Evolutionary conservation across 2,113 vertebrate species (phyloP).

Genomic region (Campylomormyrus numenius): DNA sequence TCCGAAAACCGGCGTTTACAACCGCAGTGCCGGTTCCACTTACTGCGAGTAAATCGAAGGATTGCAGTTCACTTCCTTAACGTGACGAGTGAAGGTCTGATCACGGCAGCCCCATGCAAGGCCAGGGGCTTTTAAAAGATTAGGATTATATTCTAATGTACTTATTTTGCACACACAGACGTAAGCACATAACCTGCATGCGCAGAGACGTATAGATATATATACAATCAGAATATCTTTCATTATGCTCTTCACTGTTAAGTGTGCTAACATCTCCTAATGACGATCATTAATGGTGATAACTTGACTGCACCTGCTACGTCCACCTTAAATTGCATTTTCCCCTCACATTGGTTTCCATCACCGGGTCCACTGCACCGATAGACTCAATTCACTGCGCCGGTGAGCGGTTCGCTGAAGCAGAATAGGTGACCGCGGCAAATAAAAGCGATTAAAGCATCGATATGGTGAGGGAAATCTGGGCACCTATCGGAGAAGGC

Average conservation of each 20-base stretch:
- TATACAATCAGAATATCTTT: not conserved
- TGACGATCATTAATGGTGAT: not conserved
- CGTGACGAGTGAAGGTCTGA: not conserved
- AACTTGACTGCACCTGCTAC: conserved; percentile 18
- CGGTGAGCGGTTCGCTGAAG: not conserved
- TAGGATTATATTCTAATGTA: not conserved
- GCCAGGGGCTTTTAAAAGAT: not conserved
- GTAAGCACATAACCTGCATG: not conserved
- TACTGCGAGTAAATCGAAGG: not conserved
- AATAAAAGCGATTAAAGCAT: not conserved
- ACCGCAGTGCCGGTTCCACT: not conserved
- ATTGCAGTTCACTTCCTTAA: not conserved
- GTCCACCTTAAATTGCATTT: not conserved
- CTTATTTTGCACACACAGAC: not conserved
- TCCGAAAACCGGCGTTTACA: not conserved
- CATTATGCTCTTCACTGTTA: not conserved
- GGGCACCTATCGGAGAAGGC: not conserved
- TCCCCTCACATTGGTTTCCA: not conserved
- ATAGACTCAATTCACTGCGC: not conserved
- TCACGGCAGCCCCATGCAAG: not conserved
- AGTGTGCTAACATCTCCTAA: not conserved
- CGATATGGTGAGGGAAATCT: not conserved
- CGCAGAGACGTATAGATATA: not conserved
- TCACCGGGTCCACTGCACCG: not conserved
- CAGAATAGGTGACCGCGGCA: not conserved